Base-by-base conservation (phyloP, 1,140 invertebrate genomes). In the Meteorus sp. region DNA sequence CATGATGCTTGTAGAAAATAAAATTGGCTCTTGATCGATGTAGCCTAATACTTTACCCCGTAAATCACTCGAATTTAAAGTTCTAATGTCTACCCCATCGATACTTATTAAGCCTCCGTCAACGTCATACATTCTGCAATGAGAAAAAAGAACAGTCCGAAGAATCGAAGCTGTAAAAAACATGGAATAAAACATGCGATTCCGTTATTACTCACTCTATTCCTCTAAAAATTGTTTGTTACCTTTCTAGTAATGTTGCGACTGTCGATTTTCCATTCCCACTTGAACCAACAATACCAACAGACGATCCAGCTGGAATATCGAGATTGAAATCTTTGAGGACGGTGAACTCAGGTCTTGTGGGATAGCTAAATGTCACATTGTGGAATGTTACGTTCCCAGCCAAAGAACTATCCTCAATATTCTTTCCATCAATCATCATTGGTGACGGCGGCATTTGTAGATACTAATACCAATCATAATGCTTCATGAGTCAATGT, bases 201-300 rank as follows among this genome's bases (percentile, higher is more conserved):
- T n/a, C n/a, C n/a, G n/a, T n/a, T n/a, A n/a, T n/a, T n/a, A n/a
- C n/a, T n/a, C n/a, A 56, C n/a, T 19, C 29, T 43, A 8, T 44
- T 29, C 11, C 2, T 19, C 20, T 8, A n/a, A 13, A 23, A 33
- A 43, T 17, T 20, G 54, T 19, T 48, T 59, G n/a, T n/a, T 75
- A 89, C 86, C 92, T 86, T 81, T 97, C 93, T 39, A 98, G 73
- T 25, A 98, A 79, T 2, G 86, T 84, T 15, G 91, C 93, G 20
- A 97, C 85, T 0, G 95, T 97, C 2, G 93, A 95, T 82, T 98
- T 97, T 9, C 94, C 93, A 74, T 90, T 90, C 2, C 95, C 95
- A 60, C 92, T 95, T 9, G 89, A 82, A 17, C 95, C 95, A 55
- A 96, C 94, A 44, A 97, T 85, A 8, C 94, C 95, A 2, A 97